Conservation (phyloP, 2,888 invertebrate species). For the Cerastoderma edule region DNA sequence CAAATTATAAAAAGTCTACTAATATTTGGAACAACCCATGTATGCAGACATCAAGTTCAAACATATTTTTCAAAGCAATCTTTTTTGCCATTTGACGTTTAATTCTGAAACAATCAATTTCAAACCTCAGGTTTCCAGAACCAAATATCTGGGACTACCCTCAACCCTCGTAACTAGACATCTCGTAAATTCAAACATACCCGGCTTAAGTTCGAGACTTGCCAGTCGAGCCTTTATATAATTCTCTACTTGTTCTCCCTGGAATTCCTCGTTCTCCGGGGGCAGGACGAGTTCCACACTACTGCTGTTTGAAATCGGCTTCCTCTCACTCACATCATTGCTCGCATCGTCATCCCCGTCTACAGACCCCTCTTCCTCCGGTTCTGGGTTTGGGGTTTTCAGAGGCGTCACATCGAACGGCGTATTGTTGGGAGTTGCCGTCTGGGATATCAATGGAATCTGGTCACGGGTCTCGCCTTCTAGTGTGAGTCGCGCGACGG, state of each 20-base stretch:
- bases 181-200: slow-evolving; percentile 48
- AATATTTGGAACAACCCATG: too few relatives aligned
- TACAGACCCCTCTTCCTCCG: slow-evolving; percentile 41
- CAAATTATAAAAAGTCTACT: too few relatives aligned
- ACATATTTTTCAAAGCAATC: too few relatives aligned
- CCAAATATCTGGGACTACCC: too few relatives aligned
- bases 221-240: slow-evolving; percentile 74
- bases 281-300: slow-evolving; percentile 67
- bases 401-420: slow-evolving; percentile 81
- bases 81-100: too few relatives aligned
- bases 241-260: slow-evolving; percentile 40
- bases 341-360: background rate
- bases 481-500: slow-evolving; percentile 56
- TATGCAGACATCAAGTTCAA: too few relatives aligned
- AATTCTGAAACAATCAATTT: too few relatives aligned
- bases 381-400: slow-evolving; percentile 78
- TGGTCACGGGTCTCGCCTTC: slow-evolving; percentile 43
- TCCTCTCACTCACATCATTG: slow-evolving; percentile 24
- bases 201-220: slow-evolving; percentile 73
- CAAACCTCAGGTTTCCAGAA: too few relatives aligned
- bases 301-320: slow-evolving; percentile 69
- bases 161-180: too few relatives aligned
- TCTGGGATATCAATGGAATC: slow-evolving; percentile 69
- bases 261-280: slow-evolving; percentile 54
- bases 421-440: slow-evolving; percentile 81